phyloP scores from a whole-genome alignment of 2,797 vertebrate species.

The Alca torda region DNA sequence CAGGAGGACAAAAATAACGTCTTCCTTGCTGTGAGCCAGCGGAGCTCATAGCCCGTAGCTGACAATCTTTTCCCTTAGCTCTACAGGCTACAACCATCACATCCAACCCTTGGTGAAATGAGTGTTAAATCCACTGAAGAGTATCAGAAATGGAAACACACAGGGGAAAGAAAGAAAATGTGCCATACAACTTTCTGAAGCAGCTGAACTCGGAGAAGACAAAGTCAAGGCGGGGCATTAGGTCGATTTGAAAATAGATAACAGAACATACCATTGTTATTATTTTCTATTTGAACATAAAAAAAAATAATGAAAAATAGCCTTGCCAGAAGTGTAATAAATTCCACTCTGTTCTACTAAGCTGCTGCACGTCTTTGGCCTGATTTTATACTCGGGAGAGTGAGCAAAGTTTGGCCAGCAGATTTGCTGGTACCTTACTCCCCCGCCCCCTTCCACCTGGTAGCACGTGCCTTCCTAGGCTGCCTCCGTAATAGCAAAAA shows the following conservation, averaged over 20 bases:
- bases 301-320: background rate
- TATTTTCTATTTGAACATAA: background rate
- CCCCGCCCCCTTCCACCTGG: background rate
- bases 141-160: conserved; percentile 29
- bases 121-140: background rate
- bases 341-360: background rate
- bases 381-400: background rate
- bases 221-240: background rate
- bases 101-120: conserved; percentile 22
- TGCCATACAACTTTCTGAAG: background rate
- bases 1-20: conserved; percentile 25
- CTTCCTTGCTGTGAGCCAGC: conserved; percentile 55
- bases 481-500: background rate
- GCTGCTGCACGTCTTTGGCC: background rate
- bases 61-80: conserved; percentile 53
- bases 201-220: background rate
- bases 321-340: background rate
- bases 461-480: background rate
- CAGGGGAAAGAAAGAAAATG: background rate
- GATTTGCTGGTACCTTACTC: background rate
- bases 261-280: background rate
- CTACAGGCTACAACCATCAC: conserved; percentile 26
- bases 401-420: background rate
- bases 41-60: conserved; percentile 38
- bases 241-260: background rate